Evolutionary conservation across 2,888 invertebrate genomes (phyloP), one percentile per base, ranked within the genome.

Genomic region (Pristionchus arcanus): DNA sequence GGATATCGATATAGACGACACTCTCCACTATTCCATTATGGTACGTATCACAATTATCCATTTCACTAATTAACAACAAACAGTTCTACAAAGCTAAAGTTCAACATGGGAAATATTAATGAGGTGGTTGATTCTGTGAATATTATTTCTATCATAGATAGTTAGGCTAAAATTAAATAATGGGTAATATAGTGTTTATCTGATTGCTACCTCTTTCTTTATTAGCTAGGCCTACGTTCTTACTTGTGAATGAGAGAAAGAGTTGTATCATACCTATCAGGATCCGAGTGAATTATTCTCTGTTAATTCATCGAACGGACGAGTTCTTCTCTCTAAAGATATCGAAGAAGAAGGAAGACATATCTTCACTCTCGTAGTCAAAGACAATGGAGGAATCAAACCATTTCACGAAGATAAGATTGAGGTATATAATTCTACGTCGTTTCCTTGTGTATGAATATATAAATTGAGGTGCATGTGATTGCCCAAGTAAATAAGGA

Each of bases 351-450:
- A 88, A 59, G 59, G 28, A 77, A 55, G 16, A 25, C 7, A 55
- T 77, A 3, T 16, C 4, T 77, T 88, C 55, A 37, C 25, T 21
- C 31, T 88, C 25, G 42, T 88, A 28, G 88, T 59, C 11, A 88
- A 31, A 28, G 88, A 88, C 25, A 88, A 88, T 37, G 59, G 55
- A 55, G 88, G 88, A 88, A n/a, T 15, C 16, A 25, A 3, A 25
- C 88, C 88, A 59, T 77, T 74, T 34, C 74, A 88, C 55, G 28
- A 55, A 34, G 25, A 63, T 11, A 74, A 53, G 28, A 28, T 49
- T 11, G 34, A 88, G 71, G 88, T 71, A 55, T 16, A 21, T 13
- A 49, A 3, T 49, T 49, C 42, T 49, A 49, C 42, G 42, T 49
- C 42, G 49, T 77, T 77, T 15, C 49, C 16, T 16, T 9, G 34